phyloP scores from a whole-genome alignment of 2,797 vertebrate genomes.

The Limosa lapponica region DNA sequence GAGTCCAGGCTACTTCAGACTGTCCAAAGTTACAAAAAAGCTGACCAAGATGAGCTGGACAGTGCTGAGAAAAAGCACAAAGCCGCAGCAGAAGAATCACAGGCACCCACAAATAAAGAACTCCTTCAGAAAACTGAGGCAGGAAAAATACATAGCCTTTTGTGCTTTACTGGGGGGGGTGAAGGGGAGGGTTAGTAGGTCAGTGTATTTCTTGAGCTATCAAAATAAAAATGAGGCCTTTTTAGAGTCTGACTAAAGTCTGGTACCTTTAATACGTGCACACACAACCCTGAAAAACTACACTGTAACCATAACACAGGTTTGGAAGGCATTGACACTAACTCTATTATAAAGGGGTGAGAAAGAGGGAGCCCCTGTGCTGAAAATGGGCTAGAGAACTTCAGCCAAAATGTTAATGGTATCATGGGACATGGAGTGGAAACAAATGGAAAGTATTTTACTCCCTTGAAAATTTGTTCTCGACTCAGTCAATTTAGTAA shows the following conservation, averaged over 20 bases:
- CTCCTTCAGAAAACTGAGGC: background rate
- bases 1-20: background rate
- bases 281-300: background rate
- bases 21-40: background rate
- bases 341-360: background rate
- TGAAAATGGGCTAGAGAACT: background rate
- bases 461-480: background rate
- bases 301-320: background rate
- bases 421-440: background rate
- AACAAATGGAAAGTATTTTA: background rate
- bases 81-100: background rate
- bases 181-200: background rate
- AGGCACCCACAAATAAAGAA: background rate
- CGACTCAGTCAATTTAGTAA: background rate
- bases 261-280: background rate
- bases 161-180: background rate
- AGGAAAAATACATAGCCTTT: background rate
- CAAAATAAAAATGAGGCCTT: background rate
- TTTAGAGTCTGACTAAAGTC: background rate
- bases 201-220: background rate
- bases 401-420: background rate
- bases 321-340: background rate
- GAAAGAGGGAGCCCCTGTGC: background rate
- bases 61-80: background rate
- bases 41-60: background rate